phyloP scores from a whole-genome alignment of 92 coral and sea anemone genomes.

The Heliopora coerulea region DNA sequence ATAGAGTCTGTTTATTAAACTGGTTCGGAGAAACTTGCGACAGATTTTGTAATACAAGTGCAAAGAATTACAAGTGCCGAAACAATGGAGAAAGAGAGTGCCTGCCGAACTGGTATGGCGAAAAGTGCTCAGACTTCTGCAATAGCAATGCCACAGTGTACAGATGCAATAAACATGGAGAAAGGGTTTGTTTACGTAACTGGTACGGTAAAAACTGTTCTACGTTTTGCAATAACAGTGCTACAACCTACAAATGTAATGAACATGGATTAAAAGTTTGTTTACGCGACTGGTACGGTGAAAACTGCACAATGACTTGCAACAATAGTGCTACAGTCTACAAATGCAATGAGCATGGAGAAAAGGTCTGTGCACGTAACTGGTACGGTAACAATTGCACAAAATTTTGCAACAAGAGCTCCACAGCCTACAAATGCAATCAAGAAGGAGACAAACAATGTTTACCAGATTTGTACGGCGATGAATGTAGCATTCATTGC shows the following conservation, averaged over 20 bases:
- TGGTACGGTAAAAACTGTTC: constrained; percentile 55
- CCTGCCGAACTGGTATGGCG: constrained; percentile 58
- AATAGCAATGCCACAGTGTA: constrained; percentile 24
- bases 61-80: constrained; percentile 29
- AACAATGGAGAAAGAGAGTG: constrained; percentile 34
- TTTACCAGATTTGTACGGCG: constrained; percentile 2
- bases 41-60: constrained; percentile 51
- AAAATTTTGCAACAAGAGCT: constrained; percentile 44
- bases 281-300: constrained; percentile 57
- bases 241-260: background rate
- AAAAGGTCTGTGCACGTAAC: constrained; percentile 53
- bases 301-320: constrained; percentile 56
- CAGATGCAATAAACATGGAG: background rate
- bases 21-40: constrained; percentile 63
- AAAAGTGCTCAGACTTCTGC: constrained; percentile 55
- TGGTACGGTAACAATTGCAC: constrained; percentile 71
- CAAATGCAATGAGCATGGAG: constrained; percentile 46
- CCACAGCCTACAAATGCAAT: constrained; percentile 54
- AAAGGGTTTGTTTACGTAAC: constrained; percentile 15
- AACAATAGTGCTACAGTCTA: constrained; percentile 21
- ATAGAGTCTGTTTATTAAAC: constrained; percentile 28
- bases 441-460: constrained; percentile 1
- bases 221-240: constrained; percentile 33
- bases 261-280: constrained; percentile 36
- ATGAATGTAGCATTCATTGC: background rate